Base-by-base conservation (phyloP, 2,888 invertebrate genomes). In the Sicus ferrugineus region DNA sequence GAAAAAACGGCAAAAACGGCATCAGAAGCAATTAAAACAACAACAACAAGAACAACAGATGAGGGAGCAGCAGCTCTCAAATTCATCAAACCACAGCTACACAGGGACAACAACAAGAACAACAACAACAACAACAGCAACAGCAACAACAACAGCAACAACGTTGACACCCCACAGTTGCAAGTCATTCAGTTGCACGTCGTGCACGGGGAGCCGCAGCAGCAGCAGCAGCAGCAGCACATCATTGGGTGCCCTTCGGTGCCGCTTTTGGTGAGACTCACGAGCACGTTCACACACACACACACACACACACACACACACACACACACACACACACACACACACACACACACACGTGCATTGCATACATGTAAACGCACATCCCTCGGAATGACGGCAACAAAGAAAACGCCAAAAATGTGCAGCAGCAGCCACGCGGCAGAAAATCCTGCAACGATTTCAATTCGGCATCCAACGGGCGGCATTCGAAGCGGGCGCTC, bases 401-500 rank as follows among this genome's bases (percentile, higher is more conserved):
- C 64, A 65, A 65, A 23, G 38, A 65, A 65, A 65, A 23, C 52
- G 26, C 52, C 23, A 52, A 34, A 52, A 65, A 65, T 52, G 38
- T 65, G 65, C 65, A 65, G 52, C 54, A 61, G 16, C 42, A 23
- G 58, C 58, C n/a, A n/a, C n/a, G n/a, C n/a, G n/a, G n/a, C n/a
- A n/a, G n/a, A n/a, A n/a, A n/a, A n/a, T n/a, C n/a, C n/a, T n/a
- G n/a, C n/a, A n/a, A n/a, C n/a, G n/a, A n/a, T n/a, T 7, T n/a
- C n/a, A n/a, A n/a, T n/a, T n/a, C n/a, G n/a, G n/a, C n/a, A n/a
- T n/a, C n/a, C n/a, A n/a, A n/a, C n/a, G n/a, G n/a, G n/a, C n/a
- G n/a, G n/a, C n/a, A n/a, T n/a, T n/a, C n/a, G n/a, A n/a, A n/a
- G n/a, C n/a, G n/a, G n/a, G n/a, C n/a, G n/a, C n/a, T n/a, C n/a